Conservation (phyloP, 2,888 invertebrate genomes). For the Macaria liturata region DNA sequence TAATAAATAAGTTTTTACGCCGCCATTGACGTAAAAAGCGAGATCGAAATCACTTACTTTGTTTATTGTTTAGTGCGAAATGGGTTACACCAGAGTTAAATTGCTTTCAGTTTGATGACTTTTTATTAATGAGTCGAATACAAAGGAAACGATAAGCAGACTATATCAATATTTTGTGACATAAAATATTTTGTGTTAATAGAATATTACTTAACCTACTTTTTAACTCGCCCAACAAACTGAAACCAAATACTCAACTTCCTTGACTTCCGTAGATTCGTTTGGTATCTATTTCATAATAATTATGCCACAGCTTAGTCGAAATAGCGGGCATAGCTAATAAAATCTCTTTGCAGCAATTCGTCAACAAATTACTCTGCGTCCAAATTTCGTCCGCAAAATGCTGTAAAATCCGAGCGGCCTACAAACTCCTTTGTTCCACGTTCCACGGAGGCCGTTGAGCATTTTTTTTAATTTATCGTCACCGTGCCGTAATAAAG, state of each 20-base stretch:
- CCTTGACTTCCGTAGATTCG: too few relatives aligned
- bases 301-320: too few relatives aligned
- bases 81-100: slow-evolving; percentile 1
- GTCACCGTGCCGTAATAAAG: slow-evolving; percentile 41
- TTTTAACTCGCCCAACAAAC: too few relatives aligned
- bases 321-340: slow-evolving; percentile 4
- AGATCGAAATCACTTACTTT: slow-evolving; percentile 30
- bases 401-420: slow-evolving; percentile 24
- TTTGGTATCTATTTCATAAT: too few relatives aligned
- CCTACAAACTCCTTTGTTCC: slow-evolving; percentile 29
- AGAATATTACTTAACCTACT: too few relatives aligned
- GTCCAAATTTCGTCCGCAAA: slow-evolving; percentile 20
- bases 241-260: too few relatives aligned
- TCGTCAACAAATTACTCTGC: slow-evolving; percentile 22
- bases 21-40: slow-evolving; percentile 16
- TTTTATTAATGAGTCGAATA: too few relatives aligned
- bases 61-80: slow-evolving; percentile 19
- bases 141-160: too few relatives aligned
- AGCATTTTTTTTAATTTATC: slow-evolving; percentile 39
- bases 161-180: too few relatives aligned
- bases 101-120: too few relatives aligned
- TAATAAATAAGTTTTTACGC: slow-evolving; percentile 29
- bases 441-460: slow-evolving; percentile 17
- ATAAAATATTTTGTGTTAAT: too few relatives aligned
- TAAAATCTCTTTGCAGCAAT: slow-evolving; percentile 21